Percentiles rank a stretch among this genome's conserved stretches.
These are phyloP conservation scores for Linnaemya tessellans DNA, from an alignment of 2,888 invertebrate genomes.

Conservation along the genomic window DNA sequence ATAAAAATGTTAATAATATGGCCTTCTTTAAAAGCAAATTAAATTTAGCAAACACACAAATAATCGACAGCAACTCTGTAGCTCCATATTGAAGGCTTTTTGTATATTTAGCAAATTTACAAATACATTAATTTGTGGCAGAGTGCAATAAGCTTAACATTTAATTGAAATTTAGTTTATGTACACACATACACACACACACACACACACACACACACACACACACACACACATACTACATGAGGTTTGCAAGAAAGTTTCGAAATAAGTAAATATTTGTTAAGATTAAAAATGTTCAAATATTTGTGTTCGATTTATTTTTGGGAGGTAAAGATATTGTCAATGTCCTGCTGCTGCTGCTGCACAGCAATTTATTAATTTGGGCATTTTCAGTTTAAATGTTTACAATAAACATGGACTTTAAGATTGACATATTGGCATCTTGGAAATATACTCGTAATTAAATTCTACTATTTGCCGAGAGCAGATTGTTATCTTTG, in stretches of 20 bases:
- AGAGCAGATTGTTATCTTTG: slow-evolving; percentile 2
- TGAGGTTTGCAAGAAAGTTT: slow-evolving; percentile 49
- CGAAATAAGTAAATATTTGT: slow-evolving; percentile 58
- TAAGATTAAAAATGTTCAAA: slow-evolving; percentile 55
- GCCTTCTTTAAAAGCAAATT: slow-evolving; percentile 12
- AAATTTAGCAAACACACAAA: slow-evolving; percentile 12
- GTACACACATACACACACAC: slow-evolving; percentile 3
- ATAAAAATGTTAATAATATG: slow-evolving; percentile 11
- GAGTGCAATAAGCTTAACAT: slow-evolving; percentile 62
- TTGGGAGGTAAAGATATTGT: neutral
- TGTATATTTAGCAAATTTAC: slow-evolving; percentile 48
- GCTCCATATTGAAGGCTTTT: neutral
- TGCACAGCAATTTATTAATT: slow-evolving; percentile 36
- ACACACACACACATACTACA: slow-evolving; percentile 2
- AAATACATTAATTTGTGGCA: slow-evolving; percentile 66
- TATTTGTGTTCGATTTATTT: slow-evolving; percentile 45
- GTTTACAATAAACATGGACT: slow-evolving; percentile 27
- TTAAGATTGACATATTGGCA: slow-evolving; percentile 44
- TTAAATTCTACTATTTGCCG: slow-evolving; percentile 7
- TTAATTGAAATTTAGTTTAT: slow-evolving; percentile 68
- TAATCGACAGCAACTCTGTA: neutral
- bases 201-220: slow-evolving; percentile 1
- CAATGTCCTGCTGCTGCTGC: neutral
- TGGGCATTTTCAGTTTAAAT: slow-evolving; percentile 17
- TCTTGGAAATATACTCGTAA: slow-evolving; percentile 9